Evolutionary conservation across 2,888 invertebrate species (phyloP).

Genomic region (Strigamia transsilvanica): DNA sequence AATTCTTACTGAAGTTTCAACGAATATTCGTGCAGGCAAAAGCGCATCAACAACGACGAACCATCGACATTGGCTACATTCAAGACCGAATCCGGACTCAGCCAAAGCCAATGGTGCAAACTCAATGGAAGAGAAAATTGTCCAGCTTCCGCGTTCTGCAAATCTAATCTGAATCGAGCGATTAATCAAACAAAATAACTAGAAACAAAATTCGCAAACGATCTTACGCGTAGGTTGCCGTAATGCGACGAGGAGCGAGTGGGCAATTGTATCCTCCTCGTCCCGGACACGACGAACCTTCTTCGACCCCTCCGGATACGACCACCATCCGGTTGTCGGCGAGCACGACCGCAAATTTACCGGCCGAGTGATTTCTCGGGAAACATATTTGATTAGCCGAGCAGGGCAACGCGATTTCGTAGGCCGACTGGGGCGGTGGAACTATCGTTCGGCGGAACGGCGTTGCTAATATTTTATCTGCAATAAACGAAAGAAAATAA

Average conservation of each 20-base stretch:
- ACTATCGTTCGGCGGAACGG: slow-evolving; percentile 76
- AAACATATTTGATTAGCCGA: slow-evolving; percentile 69
- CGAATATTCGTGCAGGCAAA: background rate
- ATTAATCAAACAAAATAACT: background rate
- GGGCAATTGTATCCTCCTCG: background rate
- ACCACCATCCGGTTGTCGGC: slow-evolving; percentile 36
- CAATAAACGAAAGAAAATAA: slow-evolving; percentile 59
- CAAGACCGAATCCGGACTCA: slow-evolving; percentile 63
- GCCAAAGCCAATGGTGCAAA: slow-evolving; percentile 70
- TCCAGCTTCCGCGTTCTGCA: background rate
- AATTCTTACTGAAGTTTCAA: background rate
- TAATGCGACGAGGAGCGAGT: background rate
- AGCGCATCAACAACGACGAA: background rate
- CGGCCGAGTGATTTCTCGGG: slow-evolving; percentile 56
- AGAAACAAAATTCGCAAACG: background rate
- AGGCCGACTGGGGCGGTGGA: slow-evolving; percentile 84
- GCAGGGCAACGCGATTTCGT: slow-evolving; percentile 68
- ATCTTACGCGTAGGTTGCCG: background rate
- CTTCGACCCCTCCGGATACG: background rate
- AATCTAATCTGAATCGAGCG: background rate
- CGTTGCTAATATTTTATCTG: slow-evolving; percentile 73
- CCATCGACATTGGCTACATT: background rate
- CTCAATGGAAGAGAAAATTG: slow-evolving; percentile 55
- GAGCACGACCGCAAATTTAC: slow-evolving; percentile 37
- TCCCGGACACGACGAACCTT: too few relatives aligned